A percentile compares a stretch with the other conserved stretches of the same genome.
phyloP scores from a whole-genome alignment of 2,797 vertebrate species.

The Oreortyx pictus region DNA sequence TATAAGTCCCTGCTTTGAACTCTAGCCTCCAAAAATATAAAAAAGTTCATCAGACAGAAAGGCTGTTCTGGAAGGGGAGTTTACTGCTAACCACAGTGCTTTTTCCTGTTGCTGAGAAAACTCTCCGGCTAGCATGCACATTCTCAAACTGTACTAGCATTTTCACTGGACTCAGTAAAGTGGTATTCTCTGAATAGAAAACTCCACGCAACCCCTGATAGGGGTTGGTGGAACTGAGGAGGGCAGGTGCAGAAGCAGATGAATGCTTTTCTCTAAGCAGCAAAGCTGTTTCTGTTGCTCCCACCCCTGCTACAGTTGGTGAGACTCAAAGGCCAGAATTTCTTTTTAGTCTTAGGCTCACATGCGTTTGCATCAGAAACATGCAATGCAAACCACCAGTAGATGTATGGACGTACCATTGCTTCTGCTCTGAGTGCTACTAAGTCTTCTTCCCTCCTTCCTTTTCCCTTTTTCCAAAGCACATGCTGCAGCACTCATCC shows the following conservation, averaged over 20 bases:
- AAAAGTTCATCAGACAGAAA: not conserved
- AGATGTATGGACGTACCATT: not conserved
- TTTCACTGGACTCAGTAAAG: not conserved
- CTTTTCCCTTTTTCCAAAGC: not conserved
- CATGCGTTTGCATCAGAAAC: not conserved
- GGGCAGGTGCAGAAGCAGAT: not conserved
- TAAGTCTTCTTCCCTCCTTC: not conserved
- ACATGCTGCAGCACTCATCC: fast-evolving
- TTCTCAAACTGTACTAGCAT: not conserved
- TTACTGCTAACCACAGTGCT: not conserved
- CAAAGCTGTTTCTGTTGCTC: not conserved
- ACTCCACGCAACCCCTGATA: not conserved
- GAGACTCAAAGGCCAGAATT: constrained; percentile 3
- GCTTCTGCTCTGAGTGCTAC: not conserved
- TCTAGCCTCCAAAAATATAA: not conserved
- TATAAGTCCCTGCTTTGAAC: not conserved
- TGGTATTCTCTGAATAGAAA: constrained; percentile 8
- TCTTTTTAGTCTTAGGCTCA: not conserved
- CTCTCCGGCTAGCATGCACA: not conserved
- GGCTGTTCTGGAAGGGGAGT: not conserved
- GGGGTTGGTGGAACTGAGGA: not conserved
- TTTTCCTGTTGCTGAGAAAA: not conserved
- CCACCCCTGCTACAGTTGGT: not conserved
- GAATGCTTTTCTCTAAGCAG: not conserved
- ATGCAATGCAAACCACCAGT: not conserved